Conservation (phyloP, 2,888 invertebrate genomes). For the Standfussiana lucernea region DNA sequence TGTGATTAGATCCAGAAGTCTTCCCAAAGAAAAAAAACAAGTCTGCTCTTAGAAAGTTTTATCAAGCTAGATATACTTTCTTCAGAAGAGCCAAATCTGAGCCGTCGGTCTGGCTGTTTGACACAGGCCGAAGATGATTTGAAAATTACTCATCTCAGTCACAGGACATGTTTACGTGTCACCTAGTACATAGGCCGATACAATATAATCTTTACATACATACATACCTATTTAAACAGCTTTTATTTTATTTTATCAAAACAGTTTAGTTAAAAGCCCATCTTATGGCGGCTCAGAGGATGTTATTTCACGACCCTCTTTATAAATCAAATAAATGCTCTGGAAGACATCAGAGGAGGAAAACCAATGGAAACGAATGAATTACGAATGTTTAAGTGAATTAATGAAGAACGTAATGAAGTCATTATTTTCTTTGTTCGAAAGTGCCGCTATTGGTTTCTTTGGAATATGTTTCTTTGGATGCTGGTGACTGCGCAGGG, state of each 20-base stretch:
- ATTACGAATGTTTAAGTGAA: conserved; percentile 59
- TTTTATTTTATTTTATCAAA: conserved; percentile 12
- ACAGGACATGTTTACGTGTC: too few relatives aligned
- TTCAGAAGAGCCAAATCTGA: neutral
- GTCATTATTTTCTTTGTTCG: conserved; percentile 50
- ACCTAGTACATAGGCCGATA: too few relatives aligned
- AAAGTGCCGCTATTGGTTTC: conserved; percentile 13
- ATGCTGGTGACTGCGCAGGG: too few relatives aligned
- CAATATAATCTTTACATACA: neutral
- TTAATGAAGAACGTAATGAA: conserved; percentile 57
- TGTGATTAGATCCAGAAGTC: neutral
- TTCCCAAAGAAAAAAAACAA: too few relatives aligned
- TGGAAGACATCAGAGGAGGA: conserved; percentile 34
- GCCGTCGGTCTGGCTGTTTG: neutral
- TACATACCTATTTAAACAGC: neutral
- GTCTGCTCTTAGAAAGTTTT: neutral
- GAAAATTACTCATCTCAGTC: neutral
- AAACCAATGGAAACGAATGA: conserved; percentile 50
- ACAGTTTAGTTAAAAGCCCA: conserved; percentile 20
- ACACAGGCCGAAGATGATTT: neutral
- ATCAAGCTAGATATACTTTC: neutral
- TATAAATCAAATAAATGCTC: conserved; percentile 57
- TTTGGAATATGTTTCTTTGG: too few relatives aligned
- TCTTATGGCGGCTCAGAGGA: conserved; percentile 7
- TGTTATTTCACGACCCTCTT: conserved; percentile 46